These are phyloP conservation scores for Rhodeus uyekii DNA, from an alignment of 2,797 vertebrate genomes.

Conservation along the genomic window DNA sequence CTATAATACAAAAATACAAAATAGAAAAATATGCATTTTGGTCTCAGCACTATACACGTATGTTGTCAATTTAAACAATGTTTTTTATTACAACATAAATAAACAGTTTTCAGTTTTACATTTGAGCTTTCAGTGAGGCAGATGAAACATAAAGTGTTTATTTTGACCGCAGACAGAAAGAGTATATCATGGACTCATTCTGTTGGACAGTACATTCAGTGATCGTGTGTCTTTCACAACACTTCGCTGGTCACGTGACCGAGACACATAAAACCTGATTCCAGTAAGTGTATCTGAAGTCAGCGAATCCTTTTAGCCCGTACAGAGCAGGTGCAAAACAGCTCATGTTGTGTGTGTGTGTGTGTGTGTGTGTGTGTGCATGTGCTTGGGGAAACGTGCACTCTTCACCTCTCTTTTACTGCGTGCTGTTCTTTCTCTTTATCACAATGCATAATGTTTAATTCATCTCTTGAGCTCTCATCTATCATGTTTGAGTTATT, in stretches of 20 bases:
- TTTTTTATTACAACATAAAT: not conserved
- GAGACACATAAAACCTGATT: not conserved
- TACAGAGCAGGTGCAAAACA: no score
- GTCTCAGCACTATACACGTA: no score
- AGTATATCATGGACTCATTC: not conserved
- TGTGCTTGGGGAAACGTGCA: not conserved
- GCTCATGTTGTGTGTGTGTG: no score
- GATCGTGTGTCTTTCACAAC: not conserved
- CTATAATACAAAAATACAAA: no score
- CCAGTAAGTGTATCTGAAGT: not conserved
- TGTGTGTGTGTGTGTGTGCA: not conserved
- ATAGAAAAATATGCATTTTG: no score
- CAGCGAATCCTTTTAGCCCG: not conserved
- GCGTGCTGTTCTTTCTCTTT: not conserved
- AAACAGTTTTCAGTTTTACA: not conserved
- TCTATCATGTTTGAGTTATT: not conserved
- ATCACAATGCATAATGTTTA: not conserved
- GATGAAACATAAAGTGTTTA: not conserved
- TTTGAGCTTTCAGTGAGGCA: not conserved
- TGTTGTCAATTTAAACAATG: not conserved
- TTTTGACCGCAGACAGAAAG: not conserved
- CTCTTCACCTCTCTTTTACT: not conserved
- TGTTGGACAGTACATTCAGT: not conserved
- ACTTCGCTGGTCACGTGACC: not conserved
- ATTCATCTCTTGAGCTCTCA: not conserved